Conservation (phyloP, 2,797 vertebrate species). For the Alauda arvensis region DNA sequence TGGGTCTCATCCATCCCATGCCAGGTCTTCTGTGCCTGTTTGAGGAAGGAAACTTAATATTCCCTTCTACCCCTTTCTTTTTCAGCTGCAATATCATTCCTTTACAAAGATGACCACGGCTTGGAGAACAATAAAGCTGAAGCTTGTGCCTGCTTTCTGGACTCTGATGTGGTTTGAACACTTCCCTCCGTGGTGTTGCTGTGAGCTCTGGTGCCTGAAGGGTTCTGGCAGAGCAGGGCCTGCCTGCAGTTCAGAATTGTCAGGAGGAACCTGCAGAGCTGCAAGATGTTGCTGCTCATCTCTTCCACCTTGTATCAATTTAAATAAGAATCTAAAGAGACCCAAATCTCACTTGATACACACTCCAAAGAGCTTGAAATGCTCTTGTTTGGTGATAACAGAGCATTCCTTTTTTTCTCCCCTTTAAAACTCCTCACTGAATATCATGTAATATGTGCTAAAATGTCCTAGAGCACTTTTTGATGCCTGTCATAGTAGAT, state of each 20-base stretch:
- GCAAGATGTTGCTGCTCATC: neutral
- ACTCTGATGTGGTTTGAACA: constrained; percentile 1
- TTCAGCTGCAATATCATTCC: constrained; percentile 77
- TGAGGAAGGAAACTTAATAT: neutral
- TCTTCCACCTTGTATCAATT: neutral
- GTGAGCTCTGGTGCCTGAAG: neutral
- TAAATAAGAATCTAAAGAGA: neutral
- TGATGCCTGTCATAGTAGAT: neutral
- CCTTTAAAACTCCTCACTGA: neutral
- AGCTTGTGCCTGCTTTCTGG: constrained; percentile 14
- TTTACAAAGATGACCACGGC: constrained; percentile 69
- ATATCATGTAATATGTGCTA: neutral
- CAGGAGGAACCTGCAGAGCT: neutral
- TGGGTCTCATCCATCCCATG: neutral
- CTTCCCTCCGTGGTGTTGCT: neutral
- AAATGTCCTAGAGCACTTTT: neutral
- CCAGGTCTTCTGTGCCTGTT: neutral
- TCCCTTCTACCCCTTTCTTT: neutral
- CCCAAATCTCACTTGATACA: neutral
- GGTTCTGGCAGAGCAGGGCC: neutral
- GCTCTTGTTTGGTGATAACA: neutral
- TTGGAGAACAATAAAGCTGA: neutral
- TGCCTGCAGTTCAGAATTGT: neutral
- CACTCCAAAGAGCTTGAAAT: neutral
- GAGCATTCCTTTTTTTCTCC: neutral